Conservation (phyloP, 2,888 invertebrate species). For the Pollenia labialis region DNA sequence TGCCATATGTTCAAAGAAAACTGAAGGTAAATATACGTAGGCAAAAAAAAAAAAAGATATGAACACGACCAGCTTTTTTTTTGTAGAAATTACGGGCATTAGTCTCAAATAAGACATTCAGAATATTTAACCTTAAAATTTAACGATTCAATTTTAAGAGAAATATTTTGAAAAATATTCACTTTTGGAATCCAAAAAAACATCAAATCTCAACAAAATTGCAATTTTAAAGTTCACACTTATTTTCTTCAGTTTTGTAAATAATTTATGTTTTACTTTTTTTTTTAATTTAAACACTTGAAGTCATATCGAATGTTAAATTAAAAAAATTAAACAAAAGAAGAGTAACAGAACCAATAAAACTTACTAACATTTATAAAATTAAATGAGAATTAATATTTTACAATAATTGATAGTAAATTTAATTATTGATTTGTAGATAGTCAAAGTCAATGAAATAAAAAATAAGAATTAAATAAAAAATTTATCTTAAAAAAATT, state of each 20-base stretch:
- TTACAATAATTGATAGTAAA: background rate
- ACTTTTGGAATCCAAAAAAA: no score
- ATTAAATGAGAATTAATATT: background rate
- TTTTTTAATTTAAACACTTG: background rate
- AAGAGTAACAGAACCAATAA: constrained; percentile 25
- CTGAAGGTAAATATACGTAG: no score
- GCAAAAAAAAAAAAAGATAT: no score
- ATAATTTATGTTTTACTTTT: background rate
- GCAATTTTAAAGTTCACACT: no score
- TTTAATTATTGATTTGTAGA: constrained; percentile 26
- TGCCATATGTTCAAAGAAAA: no score
- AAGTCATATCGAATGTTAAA: constrained; percentile 22
- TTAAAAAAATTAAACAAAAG: constrained; percentile 3
- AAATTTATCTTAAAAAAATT: background rate
- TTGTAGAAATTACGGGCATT: no score
- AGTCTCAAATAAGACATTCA: no score
- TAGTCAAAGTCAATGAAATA: constrained; percentile 37
- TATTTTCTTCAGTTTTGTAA: background rate
- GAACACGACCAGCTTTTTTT: no score
- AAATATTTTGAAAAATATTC: no score
- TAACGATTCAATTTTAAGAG: no score
- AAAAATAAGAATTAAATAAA: background rate
- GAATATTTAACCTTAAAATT: no score
- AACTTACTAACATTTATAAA: background rate
- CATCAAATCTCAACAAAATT: no score